phyloP scores from a whole-genome alignment of 2,113 vertebrate genomes.

The Silurus glanis region DNA sequence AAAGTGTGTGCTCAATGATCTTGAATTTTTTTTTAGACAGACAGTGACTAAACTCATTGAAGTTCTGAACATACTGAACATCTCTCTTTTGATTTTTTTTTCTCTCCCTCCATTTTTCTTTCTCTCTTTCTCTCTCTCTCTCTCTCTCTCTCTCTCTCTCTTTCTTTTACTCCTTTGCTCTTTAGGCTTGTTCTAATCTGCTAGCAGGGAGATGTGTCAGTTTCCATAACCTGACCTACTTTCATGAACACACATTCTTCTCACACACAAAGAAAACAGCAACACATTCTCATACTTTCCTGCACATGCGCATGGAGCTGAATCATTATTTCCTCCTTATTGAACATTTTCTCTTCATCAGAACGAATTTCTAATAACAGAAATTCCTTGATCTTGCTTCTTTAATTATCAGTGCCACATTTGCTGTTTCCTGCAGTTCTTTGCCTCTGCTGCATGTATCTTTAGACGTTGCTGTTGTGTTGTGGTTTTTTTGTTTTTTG shows the following conservation, averaged over 20 bases:
- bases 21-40: constrained; percentile 55
- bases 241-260: constrained; percentile 52
- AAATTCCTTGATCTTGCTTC: constrained; percentile 43
- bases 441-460: constrained; percentile 35
- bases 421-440: constrained; percentile 17
- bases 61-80: constrained; percentile 61
- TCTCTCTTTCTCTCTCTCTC: constrained; percentile 6
- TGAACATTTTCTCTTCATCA: constrained; percentile 16
- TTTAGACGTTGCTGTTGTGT: constrained; percentile 56
- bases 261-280: constrained; percentile 33
- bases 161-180: constrained; percentile 52
- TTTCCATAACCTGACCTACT: constrained; percentile 75
- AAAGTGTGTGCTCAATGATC: constrained; percentile 52
- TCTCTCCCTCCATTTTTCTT: background rate
- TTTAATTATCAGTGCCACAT: constrained; percentile 40
- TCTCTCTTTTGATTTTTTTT: constrained; percentile 18
- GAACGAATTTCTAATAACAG: constrained; percentile 37
- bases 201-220: constrained; percentile 74
- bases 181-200: constrained; percentile 72
- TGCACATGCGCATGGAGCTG: constrained; percentile 52
- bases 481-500: constrained; percentile 54
- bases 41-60: constrained; percentile 59
- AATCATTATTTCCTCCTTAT: constrained; percentile 30
- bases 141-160: background rate
- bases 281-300: constrained; percentile 16